Base-by-base conservation (phyloP, 2,113 vertebrate genomes). In the Fulmarus glacialis region DNA sequence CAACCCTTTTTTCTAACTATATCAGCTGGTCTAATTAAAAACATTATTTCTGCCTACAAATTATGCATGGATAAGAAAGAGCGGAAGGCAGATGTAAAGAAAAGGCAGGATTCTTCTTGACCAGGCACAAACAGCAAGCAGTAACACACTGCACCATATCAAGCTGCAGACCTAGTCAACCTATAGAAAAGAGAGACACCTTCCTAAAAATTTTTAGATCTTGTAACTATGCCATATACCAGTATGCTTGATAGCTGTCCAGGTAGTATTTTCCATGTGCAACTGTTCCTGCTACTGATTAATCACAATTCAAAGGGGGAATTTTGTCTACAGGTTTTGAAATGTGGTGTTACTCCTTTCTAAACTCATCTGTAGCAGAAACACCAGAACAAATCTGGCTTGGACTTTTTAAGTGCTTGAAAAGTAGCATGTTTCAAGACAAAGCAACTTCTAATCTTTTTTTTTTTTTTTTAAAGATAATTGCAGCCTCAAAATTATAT, bases 221-320 rank as follows among this genome's bases (percentile, higher is more conserved):
- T 38, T 73, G 23, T 38, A 24, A 8, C 30, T 63, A 3, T 6
- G 11, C 32, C 42, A 29, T 2, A 32, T 0, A 56, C 6, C 77
- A 85, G 36, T 9, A 38, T 1, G 13, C 12, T 40, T 67, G n/a
- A 32, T 0, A 52, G 63, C n/a, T 43, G 20, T 15, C 26, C 64
- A 72, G 17, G 34, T 1, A 40, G 17, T 5, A 29, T 15, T 15
- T 84, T 21, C n/a, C 2, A 4, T 8, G 27, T 14, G 11, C 36
- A 72, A 27, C 3, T 47, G 20, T 4, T 77, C 47, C 43, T 42
- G 8, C 19, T 78, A 47, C 56, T 29, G 6, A 38, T 21, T n/a
- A 68, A 75, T 36, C 56, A 64, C 40, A 81, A 73, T 40, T 77
- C 45, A 70, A 81, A 23, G 16, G 32, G 29, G 15, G 12, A 87